Conservation (phyloP, 2,888 invertebrate species). For the Scrobipalpa atriplicella region DNA sequence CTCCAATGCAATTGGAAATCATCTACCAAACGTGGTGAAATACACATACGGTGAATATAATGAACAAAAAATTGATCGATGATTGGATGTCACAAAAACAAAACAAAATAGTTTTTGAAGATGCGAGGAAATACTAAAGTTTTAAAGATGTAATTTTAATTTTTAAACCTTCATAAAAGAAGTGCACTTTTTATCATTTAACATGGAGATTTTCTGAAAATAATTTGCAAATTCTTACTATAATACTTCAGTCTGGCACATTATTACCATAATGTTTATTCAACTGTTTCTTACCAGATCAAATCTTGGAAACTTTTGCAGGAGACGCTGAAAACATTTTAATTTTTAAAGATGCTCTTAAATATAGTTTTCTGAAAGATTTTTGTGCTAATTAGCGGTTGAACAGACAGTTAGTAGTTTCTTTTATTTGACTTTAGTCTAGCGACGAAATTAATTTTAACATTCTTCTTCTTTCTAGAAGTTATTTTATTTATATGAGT, state of each 20-base stretch:
- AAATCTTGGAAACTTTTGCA: not conserved
- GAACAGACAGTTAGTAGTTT: not conserved
- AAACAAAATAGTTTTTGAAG: no score
- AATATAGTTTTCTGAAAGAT: not conserved
- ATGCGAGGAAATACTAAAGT: no score
- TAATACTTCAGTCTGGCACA: not conserved
- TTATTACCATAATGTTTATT: constrained; percentile 7
- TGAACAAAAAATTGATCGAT: no score
- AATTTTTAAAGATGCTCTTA: not conserved
- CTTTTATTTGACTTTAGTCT: no score
- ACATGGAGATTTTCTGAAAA: not conserved
- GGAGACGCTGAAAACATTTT: not conserved
- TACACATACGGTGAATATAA: no score
- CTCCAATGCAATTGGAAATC: no score
- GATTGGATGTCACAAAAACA: no score
- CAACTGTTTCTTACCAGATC: not conserved
- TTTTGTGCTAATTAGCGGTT: not conserved
- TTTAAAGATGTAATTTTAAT: no score
- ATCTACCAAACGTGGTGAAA: no score
- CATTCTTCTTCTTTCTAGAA: no score
- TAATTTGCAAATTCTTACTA: not conserved
- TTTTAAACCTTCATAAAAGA: not conserved
- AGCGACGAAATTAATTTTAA: no score
- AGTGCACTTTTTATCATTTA: not conserved
- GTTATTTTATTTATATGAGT: no score